Evolutionary conservation across 2,113 vertebrate genomes (phyloP).

Genomic region (Colistium nudipinnis): DNA sequence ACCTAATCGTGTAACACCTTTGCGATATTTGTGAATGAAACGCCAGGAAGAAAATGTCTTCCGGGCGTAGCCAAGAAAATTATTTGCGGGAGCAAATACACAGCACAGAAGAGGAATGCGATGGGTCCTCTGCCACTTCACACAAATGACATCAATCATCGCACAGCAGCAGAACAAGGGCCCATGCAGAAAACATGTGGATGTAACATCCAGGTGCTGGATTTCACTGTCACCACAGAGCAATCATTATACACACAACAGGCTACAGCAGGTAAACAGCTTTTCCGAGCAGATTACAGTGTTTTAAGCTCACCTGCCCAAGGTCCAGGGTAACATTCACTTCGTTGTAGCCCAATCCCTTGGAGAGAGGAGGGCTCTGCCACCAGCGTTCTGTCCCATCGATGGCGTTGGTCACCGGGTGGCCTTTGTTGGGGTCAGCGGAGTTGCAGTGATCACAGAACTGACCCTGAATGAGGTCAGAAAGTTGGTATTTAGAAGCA

Average conservation of each 20-base stretch:
- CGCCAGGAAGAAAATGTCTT: background rate
- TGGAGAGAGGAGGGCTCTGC: conserved; percentile 97
- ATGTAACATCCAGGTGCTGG: conserved; percentile 32
- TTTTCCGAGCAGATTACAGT: conserved; percentile 19
- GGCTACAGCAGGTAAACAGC: conserved; percentile 46
- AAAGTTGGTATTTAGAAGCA: conserved; percentile 23
- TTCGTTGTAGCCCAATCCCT: conserved; percentile 85
- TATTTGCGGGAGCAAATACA: conserved; percentile 4
- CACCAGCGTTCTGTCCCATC: conserved; percentile 96
- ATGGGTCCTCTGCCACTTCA: background rate
- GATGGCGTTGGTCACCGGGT: conserved; percentile 86
- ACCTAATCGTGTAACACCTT: conserved; percentile 29
- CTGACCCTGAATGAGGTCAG: conserved; percentile 84
- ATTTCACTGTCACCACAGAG: conserved; percentile 49
- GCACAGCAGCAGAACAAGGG: conserved; percentile 18
- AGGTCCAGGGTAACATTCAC: conserved; percentile 94
- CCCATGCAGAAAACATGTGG: conserved; percentile 1
- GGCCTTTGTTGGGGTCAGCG: conserved; percentile 86
- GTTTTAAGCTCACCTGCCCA: conserved; percentile 86
- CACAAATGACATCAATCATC: conserved; percentile 3
- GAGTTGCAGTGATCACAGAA: conserved; percentile 92
- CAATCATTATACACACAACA: conserved; percentile 42
- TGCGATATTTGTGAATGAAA: conserved; percentile 16
- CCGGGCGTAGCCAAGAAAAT: background rate
- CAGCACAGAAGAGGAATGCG: background rate